Base-by-base conservation (phyloP, 2,888 invertebrate species). In the Drosophila diplacantha region DNA sequence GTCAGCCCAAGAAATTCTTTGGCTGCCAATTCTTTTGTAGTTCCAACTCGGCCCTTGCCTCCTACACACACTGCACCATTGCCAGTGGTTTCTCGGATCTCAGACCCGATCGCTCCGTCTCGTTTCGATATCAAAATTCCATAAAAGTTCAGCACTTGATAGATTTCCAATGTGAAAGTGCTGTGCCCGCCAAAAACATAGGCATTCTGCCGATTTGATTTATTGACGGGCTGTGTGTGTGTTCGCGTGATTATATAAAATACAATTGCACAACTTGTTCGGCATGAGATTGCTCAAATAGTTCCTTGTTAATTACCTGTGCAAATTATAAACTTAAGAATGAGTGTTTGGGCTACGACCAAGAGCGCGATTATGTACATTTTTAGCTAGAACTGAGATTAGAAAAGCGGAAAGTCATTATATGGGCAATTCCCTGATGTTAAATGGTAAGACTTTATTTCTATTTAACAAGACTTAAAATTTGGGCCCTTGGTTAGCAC, bases 211-310 rank as follows among this genome's bases (percentile, higher is more conserved):
- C 41, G 43, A 43, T 37, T 59, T 43, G 61, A 61, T 43, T 61
- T 50, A 61, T 50, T 43, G n/a, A 22, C 14, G 20, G 49, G n/a
- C 43, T 43, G 35, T 44, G 57, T 34, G 22, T 44, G 41, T 47
- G 12, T 20, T 55, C 38, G 61, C 18, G 59, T 59, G 66, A 59
- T 68, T 68, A 66, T 68, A 51, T 68, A 60, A 60, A 63, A 49
- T 43, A 0, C 44, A 67, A 67, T 47, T 68, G 49, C 52, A 61
- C 60, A 49, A 61, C 57, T 59, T 16, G 37, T 31, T 37, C 31
- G 31, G 24, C 31, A 65, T 61, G 41, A 26, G 34, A 29, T 18
- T 39, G 18, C n/a, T 16, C 20, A 35, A 51, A 29, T 43, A 50
- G 60, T 39, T 58, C 24, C 35, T 29, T 14, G 26, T 20, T 20